These are phyloP conservation scores for Lochmaea crataegi DNA, from an alignment of 2,888 invertebrate genomes.

Conservation along the genomic window DNA sequence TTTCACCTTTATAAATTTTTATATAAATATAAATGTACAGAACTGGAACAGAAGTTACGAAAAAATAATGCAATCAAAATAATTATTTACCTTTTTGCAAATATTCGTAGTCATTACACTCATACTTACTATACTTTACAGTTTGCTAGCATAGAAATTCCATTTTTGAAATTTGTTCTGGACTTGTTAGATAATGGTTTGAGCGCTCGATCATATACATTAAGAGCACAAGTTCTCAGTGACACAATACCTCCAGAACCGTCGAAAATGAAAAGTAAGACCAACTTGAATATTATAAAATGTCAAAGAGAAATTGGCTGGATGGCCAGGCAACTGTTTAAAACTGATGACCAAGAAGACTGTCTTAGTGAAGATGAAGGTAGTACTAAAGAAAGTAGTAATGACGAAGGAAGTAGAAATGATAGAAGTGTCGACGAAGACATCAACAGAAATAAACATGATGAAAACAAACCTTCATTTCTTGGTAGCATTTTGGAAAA, in stretches of 20 bases:
- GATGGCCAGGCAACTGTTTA: background rate
- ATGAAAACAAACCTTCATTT: background rate
- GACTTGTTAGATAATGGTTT: slow-evolving; percentile 5
- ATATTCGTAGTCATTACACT: no score
- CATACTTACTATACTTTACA: slow-evolving; percentile 8
- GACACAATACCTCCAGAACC: background rate
- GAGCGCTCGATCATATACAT: background rate
- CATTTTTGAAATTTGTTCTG: slow-evolving; percentile 3
- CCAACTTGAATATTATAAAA: slow-evolving; percentile 3
- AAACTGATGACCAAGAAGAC: no score
- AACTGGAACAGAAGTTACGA: no score
- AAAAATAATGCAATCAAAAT: no score
- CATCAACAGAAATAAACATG: slow-evolving; percentile 1
- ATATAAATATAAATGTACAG: no score
- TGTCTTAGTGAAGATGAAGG: no score
- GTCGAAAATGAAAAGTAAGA: no score
- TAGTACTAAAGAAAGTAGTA: background rate
- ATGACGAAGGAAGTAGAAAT: slow-evolving; percentile 1
- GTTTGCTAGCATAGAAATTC: background rate
- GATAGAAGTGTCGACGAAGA: no score
- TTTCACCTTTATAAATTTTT: no score
- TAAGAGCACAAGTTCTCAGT: background rate
- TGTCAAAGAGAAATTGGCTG: slow-evolving; percentile 1
- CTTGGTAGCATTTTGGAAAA: background rate
- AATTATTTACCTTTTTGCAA: no score